Evolutionary conservation across 2,797 vertebrate species (phyloP).

Genomic region (Peromyscus eremicus): DNA sequence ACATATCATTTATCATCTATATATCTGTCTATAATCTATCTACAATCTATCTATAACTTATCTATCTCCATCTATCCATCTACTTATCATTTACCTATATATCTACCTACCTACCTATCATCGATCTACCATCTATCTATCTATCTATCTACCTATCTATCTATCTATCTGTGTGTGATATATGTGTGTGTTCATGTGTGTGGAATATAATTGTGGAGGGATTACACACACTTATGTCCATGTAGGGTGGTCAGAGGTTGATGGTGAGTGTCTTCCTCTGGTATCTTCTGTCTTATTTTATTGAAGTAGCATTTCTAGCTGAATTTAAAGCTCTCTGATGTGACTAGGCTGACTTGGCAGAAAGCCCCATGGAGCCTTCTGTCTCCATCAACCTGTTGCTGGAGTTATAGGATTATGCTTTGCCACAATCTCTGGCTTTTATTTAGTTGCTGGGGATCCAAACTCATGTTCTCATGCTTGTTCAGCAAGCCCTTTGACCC

Average conservation of each 20-base stretch:
- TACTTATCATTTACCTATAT: too few species aligned
- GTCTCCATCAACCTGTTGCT: not conserved
- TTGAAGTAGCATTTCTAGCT: not conserved
- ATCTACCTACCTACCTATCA: too few species aligned
- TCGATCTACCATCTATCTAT: not conserved
- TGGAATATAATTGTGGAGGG: not conserved
- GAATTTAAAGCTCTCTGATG: not conserved
- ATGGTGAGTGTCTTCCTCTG: not conserved
- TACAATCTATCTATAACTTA: too few species aligned
- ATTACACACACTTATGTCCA: not conserved
- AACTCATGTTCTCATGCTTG: not conserved
- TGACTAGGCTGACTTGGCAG: not conserved
- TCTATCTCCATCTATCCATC: not conserved
- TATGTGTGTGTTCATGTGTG: not conserved
- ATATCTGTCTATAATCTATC: not conserved
- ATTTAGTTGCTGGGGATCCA: not conserved
- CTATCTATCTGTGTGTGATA: not conserved
- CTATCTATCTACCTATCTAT: not conserved
- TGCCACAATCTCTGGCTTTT: not conserved
- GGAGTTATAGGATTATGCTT: not conserved
- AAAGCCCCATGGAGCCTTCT: fast-evolving
- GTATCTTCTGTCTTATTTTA: not conserved
- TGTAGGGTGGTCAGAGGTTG: not conserved
- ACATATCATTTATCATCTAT: not conserved
- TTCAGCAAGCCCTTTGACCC: not conserved